Base-by-base conservation (phyloP, 2,113 vertebrate species). In the Callipepla squamata region DNA sequence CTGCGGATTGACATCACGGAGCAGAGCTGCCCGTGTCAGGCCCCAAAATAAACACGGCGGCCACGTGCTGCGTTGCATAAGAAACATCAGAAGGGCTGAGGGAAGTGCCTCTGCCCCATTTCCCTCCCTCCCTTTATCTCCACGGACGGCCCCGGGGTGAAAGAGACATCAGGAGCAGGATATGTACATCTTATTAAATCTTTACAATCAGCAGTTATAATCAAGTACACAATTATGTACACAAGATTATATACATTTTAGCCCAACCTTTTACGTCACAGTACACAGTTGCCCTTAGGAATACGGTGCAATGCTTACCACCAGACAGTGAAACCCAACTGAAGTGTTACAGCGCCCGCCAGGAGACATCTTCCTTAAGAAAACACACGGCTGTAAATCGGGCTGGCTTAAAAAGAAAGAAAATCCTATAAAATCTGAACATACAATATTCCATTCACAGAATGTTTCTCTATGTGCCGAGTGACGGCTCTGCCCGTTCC, bases 151-250 rank as follows among this genome's bases (percentile, higher is more conserved):
- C 40, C 40, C 40, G 40, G 40, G 40, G 40, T 40, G 40, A 40
- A 40, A 40, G 4, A 40, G 40, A 40, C 40, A 40, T 40, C 40
- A 40, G 40, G 40, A 40, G 40, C 40, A 96, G 97, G 97, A 96
- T 98, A 98, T 98, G 98, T 98, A 98, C 98, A 98, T 93, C 97
- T 98, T 98, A 98, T 98, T 98, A 98, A 98, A 98, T 98, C 96
- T 98, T 98, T 98, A 98, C 98, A 98, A 98, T 98, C 98, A 96
- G 97, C 95, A 97, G 93, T 98, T 97, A 97, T 98, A 98, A 98
- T 98, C 97, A 98, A 98, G 97, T 98, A 98, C 96, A 98, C 97
- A 98, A 97, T 96, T 98, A 97, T 98, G 95, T 98, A 98, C 98
- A 98, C 25, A 34, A 34, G 93, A 97, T 97, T 98, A 98, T 98